These are phyloP conservation scores for Opisthograptis luteolata DNA, from an alignment of 2,888 invertebrate genomes.

Conservation along the genomic window DNA sequence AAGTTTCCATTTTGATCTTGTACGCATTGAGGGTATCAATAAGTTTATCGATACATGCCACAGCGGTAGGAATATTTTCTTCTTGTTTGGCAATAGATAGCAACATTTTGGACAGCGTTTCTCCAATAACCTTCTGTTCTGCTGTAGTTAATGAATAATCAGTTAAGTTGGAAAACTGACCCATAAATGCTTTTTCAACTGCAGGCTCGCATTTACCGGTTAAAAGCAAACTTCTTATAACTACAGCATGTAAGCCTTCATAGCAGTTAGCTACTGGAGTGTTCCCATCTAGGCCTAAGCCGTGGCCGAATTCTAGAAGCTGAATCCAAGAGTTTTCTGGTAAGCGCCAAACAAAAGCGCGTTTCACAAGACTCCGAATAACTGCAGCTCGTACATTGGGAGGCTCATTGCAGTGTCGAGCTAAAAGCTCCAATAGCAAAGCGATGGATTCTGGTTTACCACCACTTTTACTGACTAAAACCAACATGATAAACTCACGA, in stretches of 20 bases:
- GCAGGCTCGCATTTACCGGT: constrained; percentile 32
- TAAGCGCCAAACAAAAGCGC: constrained; percentile 62
- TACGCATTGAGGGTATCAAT: constrained; percentile 49
- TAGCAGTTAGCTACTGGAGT: constrained; percentile 48
- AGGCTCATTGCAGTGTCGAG: constrained; percentile 58
- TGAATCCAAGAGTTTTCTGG: constrained; percentile 53
- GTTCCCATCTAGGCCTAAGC: constrained; percentile 61
- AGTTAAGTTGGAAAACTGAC: constrained; percentile 45
- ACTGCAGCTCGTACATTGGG: constrained; percentile 59
- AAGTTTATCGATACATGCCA: constrained; percentile 37
- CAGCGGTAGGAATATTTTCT: constrained; percentile 25
- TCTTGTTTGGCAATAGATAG: constrained; percentile 35
- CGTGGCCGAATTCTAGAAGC: constrained; percentile 54
- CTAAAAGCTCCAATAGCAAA: constrained; percentile 50
- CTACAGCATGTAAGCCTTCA: constrained; percentile 64
- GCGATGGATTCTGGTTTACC: constrained; percentile 51
- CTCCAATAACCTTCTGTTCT: constrained; percentile 46
- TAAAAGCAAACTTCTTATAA: constrained; percentile 54
- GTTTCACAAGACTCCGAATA: constrained; percentile 63
- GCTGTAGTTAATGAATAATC: constrained; percentile 50
- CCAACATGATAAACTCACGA: constrained; percentile 63
- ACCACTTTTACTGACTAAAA: constrained; percentile 68
- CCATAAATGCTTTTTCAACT: constrained; percentile 47
- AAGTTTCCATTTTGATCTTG: constrained; percentile 40
- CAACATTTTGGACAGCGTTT: constrained; percentile 43